These are phyloP conservation scores for Gracilinanus agilis DNA, from an alignment of 2,113 vertebrate species.

Conservation along the genomic window DNA sequence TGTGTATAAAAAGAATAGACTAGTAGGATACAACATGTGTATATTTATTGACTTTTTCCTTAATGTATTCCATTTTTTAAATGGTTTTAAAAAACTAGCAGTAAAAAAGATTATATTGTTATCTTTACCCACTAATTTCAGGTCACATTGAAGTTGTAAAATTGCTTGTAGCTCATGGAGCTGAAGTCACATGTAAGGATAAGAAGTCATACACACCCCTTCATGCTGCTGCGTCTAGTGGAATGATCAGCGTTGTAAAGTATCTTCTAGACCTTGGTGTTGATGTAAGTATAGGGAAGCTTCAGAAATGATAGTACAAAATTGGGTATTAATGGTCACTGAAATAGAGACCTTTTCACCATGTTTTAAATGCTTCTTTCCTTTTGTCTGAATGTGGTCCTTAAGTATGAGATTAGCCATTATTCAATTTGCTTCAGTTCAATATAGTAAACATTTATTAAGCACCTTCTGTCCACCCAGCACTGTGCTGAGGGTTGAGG, in stretches of 20 bases:
- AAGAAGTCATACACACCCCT: slow-evolving; percentile 98
- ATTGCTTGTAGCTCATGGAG: slow-evolving; percentile 94
- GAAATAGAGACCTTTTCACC: background rate
- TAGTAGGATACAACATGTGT: background rate
- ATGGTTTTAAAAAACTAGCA: background rate
- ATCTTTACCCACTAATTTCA: slow-evolving; percentile 77
- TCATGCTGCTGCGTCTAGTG: slow-evolving; percentile 97
- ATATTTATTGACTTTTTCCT: background rate
- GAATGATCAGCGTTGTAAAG: slow-evolving; percentile 98
- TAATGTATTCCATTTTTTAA: no score
- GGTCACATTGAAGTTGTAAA: slow-evolving; percentile 99
- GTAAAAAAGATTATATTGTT: background rate
- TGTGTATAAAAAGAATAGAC: background rate
- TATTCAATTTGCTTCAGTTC: background rate
- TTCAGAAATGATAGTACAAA: slow-evolving; percentile 27
- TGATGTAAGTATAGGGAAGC: slow-evolving; percentile 89
- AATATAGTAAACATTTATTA: background rate
- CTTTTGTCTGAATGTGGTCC: background rate
- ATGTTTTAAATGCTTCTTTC: background rate
- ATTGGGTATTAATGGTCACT: background rate
- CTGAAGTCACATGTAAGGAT: slow-evolving; percentile 98
- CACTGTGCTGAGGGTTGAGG: background rate
- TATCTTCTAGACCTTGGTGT: slow-evolving; percentile 97
- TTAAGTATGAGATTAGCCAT: background rate
- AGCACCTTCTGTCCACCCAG: background rate